Conservation (phyloP, 2,113 vertebrate species). For the Capreolus pygargus region DNA sequence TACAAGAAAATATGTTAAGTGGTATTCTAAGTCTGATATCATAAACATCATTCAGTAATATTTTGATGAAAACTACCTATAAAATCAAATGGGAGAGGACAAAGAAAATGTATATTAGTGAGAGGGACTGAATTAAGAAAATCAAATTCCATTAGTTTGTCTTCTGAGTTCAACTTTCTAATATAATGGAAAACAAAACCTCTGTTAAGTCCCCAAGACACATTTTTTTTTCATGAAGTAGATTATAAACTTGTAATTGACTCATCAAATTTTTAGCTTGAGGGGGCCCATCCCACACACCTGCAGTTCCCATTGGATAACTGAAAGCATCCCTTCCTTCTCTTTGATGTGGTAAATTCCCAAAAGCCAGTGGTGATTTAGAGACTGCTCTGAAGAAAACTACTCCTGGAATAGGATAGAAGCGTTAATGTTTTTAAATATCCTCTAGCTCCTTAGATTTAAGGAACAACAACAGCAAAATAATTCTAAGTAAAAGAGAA, state of each 20-base stretch:
- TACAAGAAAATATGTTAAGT: no score
- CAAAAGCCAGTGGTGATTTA: neutral
- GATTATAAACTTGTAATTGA: neutral
- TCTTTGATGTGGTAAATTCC: neutral
- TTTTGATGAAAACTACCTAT: neutral
- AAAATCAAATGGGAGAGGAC: neutral
- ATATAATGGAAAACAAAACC: neutral
- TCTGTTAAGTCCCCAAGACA: neutral
- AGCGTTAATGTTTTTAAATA: neutral
- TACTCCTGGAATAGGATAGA: neutral
- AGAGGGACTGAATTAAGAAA: neutral
- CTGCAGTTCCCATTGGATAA: neutral
- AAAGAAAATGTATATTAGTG: neutral
- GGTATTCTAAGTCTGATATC: neutral
- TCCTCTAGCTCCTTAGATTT: neutral
- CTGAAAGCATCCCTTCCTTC: neutral
- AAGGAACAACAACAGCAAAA: neutral
- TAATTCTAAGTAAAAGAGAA: neutral
- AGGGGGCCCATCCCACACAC: neutral
- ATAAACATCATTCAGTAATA: neutral
- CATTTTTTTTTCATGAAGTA: neutral
- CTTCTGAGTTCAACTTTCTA: neutral
- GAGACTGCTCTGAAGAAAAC: neutral
- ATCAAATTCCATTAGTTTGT: neutral
- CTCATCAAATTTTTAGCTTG: neutral